Conservation (phyloP, 2,113 vertebrate genomes). For the Colius striatus region DNA sequence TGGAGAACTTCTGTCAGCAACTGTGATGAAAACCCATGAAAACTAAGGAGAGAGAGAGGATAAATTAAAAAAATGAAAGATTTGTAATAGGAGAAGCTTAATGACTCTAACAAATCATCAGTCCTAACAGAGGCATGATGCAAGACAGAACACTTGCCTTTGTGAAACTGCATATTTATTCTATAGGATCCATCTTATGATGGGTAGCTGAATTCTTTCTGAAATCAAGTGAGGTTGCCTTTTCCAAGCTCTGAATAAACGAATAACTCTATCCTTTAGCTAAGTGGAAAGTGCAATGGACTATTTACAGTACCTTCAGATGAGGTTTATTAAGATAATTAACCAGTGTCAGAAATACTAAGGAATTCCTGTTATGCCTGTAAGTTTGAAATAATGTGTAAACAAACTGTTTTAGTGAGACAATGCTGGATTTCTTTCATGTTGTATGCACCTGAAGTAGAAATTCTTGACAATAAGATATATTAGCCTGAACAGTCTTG, state of each 20-base stretch:
- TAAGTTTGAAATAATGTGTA: neutral
- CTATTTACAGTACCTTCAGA: neutral
- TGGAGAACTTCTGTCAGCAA: neutral
- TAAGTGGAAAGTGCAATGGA: neutral
- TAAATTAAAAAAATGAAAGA: neutral
- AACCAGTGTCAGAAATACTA: neutral
- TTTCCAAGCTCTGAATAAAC: neutral
- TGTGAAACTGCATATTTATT: neutral
- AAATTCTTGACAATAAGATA: neutral
- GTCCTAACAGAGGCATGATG: neutral
- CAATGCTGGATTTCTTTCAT: neutral
- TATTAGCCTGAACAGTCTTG: neutral
- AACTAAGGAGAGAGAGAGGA: neutral
- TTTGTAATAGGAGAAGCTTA: neutral
- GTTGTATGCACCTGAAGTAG: neutral
- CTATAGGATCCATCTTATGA: neutral
- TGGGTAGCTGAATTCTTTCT: neutral
- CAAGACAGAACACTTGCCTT: neutral
- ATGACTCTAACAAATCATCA: neutral
- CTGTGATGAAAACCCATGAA: neutral
- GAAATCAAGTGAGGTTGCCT: neutral
- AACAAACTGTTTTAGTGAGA: neutral
- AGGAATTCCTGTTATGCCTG: neutral
- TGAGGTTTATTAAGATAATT: neutral
- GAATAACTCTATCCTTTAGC: neutral